These are phyloP conservation scores for Heliconius hewitsoni DNA, from an alignment of 1,140 invertebrate genomes.

Conservation along the genomic window DNA sequence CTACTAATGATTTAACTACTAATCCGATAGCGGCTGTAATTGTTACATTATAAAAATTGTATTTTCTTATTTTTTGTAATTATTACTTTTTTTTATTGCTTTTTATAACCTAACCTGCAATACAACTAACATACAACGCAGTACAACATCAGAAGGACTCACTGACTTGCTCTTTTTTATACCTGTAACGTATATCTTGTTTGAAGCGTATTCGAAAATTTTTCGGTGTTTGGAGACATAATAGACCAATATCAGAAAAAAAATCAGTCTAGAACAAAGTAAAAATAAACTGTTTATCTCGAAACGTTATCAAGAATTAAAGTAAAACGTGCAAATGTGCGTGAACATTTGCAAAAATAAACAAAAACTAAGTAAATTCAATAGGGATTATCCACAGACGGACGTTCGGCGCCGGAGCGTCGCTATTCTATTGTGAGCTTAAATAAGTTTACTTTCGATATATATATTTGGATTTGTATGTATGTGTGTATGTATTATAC, in stretches of 20 bases:
- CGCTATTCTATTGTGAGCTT: constrained; percentile 24
- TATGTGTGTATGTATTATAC: neutral
- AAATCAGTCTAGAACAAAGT: neutral
- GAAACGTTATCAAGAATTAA: constrained; percentile 30
- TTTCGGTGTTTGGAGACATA: neutral
- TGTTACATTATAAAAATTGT: too few species aligned
- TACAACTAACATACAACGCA: too few species aligned
- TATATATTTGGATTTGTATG: neutral
- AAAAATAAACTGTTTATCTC: constrained; percentile 31
- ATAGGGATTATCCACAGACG: constrained; percentile 30
- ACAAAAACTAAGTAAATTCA: constrained; percentile 22
- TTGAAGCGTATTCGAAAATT: neutral
- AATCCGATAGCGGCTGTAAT: too few species aligned
- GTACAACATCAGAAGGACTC: too few species aligned
- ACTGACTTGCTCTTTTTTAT: too few species aligned
- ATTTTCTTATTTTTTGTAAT: too few species aligned
- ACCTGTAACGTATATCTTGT: too few species aligned
- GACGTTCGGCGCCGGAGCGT: constrained; percentile 30
- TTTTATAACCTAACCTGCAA: neutral
- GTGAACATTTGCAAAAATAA: constrained; percentile 30
- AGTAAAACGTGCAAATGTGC: constrained; percentile 33
- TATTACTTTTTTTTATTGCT: too few species aligned
- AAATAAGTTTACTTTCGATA: constrained; percentile 32
- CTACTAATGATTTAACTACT: too few species aligned
- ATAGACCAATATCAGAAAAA: neutral